Evolutionary conservation across 92 coral and sea anemone genomes (phyloP).

Genomic region (Umimayanthus kanabou): DNA sequence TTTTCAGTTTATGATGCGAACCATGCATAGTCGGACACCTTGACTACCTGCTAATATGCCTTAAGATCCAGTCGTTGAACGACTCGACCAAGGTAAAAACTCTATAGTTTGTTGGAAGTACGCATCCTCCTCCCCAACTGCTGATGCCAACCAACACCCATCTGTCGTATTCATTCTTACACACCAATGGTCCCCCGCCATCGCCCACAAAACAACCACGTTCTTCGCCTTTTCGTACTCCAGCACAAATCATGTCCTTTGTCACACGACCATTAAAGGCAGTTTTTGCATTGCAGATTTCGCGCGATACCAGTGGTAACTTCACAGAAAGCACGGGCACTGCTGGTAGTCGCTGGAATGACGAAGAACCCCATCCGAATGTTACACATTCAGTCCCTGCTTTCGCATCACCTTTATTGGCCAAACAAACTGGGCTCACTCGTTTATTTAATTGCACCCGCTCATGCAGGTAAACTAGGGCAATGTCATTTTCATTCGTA

Average conservation of each 20-base stretch:
- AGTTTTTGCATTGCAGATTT: conserved; percentile 54
- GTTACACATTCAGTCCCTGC: conserved; percentile 65
- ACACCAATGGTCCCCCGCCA: conserved; percentile 89
- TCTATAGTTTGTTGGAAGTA: conserved; percentile 72
- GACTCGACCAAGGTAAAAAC: conserved; percentile 71
- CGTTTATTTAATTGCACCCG: conserved; percentile 57
- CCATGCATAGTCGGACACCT: background rate
- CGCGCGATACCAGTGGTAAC: conserved; percentile 69
- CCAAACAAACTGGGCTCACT: conserved; percentile 74
- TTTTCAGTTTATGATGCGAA: no score
- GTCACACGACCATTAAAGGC: conserved; percentile 69
- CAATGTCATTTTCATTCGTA: conserved; percentile 78
- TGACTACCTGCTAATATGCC: background rate
- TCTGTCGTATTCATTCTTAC: conserved; percentile 53
- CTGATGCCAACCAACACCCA: conserved; percentile 80
- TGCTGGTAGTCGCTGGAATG: conserved; percentile 41
- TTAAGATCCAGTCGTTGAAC: conserved; percentile 73
- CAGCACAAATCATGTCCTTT: conserved; percentile 82
- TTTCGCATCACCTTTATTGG: conserved; percentile 43
- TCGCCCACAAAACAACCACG: conserved; percentile 81
- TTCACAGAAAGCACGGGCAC: conserved; percentile 59
- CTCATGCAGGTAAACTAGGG: conserved; percentile 68
- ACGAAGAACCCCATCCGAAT: conserved; percentile 81
- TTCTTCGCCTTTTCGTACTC: conserved; percentile 51
- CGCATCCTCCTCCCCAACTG: conserved; percentile 89